Evolutionary conservation across 2,888 invertebrate genomes (phyloP), one percentile per base, ranked within the genome.

Genomic region (Candidula unifasciata): DNA sequence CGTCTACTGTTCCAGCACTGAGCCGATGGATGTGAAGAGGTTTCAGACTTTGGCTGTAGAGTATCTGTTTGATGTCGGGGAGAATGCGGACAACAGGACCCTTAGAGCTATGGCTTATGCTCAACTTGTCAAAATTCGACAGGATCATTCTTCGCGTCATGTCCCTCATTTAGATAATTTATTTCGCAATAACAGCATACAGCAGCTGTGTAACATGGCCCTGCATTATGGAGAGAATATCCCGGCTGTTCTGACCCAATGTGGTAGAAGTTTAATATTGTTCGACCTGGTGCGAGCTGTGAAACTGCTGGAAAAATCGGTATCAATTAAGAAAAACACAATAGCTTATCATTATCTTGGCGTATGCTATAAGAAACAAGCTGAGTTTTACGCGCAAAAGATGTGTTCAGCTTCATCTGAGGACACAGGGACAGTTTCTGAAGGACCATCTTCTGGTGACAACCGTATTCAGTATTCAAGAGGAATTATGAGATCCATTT

Each of bases 271-370:
- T 54, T 35, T 71, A 24, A 69, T 35, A 16, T 18, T 2, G 0
- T 1, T 71, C 2, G 57, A 71, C 57, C 30, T 80, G 6, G 71
- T 71, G 21, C 54, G 57, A 33, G 71, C 80, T 6, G 71, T 71
- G 10, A 35, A 30, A 21, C 33, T 52, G 2, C 71, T 80, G 10
- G 71, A 69, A n/a, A 69, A 24, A 80, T 80, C 80, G 3, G 80
- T 80, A 2, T 10, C 44, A 13, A 80, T 80, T 33, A 80, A 80
- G n/a, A n/a, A 18, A 13, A 69, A 80, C 71, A 35, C 69, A 1
- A 33, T 69, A 24, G 52, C 69, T 1, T 80, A 71, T n/a, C 80
- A 80, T 30, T 21, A 80, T 27, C 80, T 80, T 57, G 80, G 71
- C 16, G 21, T 33, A 16, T 24, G 69, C 37, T 80, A 80, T 33